Conservation (phyloP, 2,888 invertebrate genomes). For the Sepiola atlantica region DNA sequence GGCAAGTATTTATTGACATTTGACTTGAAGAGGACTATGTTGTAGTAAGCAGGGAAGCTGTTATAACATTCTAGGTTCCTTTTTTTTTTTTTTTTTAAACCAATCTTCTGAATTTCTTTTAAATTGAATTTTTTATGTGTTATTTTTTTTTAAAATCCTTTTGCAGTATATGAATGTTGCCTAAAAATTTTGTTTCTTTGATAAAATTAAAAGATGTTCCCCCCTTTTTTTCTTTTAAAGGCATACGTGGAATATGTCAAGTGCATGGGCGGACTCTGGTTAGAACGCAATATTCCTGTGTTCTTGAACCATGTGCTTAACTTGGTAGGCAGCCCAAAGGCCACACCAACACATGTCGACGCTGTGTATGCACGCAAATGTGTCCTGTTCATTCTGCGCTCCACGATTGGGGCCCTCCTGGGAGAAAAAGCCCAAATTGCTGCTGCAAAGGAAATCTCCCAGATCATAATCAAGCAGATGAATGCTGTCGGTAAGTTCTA, state of each 20-base stretch:
- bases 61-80: too few relatives aligned
- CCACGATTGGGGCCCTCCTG: conserved; percentile 92
- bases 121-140: too few relatives aligned
- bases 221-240: conserved; percentile 75
- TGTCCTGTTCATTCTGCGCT: conserved; percentile 93
- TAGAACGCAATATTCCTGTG: conserved; percentile 91
- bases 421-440: conserved; percentile 97
- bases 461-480: conserved; percentile 94
- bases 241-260: conserved; percentile 96
- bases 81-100: too few relatives aligned
- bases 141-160: too few relatives aligned
- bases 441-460: conserved; percentile 91
- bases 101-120: too few relatives aligned
- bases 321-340: conserved; percentile 93
- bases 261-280: conserved; percentile 93
- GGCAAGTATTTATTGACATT: too few relatives aligned
- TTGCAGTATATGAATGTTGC: too few relatives aligned
- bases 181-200: too few relatives aligned
- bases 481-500: conserved; percentile 77
- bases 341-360: conserved; percentile 96
- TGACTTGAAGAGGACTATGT: too few relatives aligned
- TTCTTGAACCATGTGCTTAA: conserved; percentile 93
- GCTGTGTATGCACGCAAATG: conserved; percentile 98
- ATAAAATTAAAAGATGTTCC: background rate
- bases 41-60: too few relatives aligned